Evolutionary conservation across 2,113 vertebrate species (phyloP).

Genomic region (Bubo bubo): DNA sequence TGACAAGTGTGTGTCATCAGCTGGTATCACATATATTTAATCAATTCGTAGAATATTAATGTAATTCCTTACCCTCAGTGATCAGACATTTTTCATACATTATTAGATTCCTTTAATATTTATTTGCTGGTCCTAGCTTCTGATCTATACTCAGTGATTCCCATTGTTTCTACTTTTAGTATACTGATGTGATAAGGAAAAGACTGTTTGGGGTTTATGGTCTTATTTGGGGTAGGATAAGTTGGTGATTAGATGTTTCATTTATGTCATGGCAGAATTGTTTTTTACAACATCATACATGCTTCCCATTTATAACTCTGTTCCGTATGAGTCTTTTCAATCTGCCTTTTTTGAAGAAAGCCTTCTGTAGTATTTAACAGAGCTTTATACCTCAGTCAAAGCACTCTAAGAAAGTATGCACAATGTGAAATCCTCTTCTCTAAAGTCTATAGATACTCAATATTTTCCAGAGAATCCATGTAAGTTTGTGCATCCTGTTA

Average conservation of each 20-base stretch:
- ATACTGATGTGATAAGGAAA: background rate
- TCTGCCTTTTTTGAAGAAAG: background rate
- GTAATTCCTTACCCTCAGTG: background rate
- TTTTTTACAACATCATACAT: background rate
- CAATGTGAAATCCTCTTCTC: background rate
- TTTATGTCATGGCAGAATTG: background rate
- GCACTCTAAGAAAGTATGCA: background rate
- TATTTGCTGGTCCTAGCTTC: background rate
- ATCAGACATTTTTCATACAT: background rate
- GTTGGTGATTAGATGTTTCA: background rate
- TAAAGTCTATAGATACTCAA: background rate
- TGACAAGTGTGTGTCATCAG: background rate
- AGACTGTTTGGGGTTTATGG: background rate
- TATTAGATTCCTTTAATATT: background rate
- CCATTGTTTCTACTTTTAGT: background rate
- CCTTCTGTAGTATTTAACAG: background rate
- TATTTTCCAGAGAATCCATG: background rate
- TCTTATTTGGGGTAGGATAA: background rate
- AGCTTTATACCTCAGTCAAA: background rate
- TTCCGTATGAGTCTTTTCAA: background rate
- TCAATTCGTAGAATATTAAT: background rate
- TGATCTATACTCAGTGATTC: background rate
- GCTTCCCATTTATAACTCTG: background rate
- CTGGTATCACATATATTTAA: background rate
- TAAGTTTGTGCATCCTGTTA: background rate